Evolutionary conservation across 2,113 vertebrate species (phyloP), one percentile per base, ranked within the genome.

Genomic region (Numenius arquata): DNA sequence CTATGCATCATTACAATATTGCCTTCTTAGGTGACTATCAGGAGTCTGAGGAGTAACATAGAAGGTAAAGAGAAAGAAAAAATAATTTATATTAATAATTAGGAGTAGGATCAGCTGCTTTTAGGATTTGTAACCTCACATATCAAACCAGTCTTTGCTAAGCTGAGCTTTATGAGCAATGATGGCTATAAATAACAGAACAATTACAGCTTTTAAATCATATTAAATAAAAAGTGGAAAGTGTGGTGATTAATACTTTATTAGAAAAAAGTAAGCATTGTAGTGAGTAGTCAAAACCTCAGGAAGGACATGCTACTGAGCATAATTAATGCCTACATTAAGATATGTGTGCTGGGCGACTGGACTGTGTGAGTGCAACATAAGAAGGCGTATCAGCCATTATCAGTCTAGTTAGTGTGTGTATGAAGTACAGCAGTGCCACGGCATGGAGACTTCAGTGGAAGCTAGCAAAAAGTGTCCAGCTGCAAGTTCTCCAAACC

Each of bases 371-470:
- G 17, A 61, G 12, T 36, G 34, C n/a, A 47, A 26, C 30, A 3
- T 4, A 41, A 41, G 76, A 40, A 32, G 15, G 6, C 4, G 2
- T 9, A 48, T n/a, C 27, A 80, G 41, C 53, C 16, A 25, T n/a
- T 66, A 73, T 43, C 73, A 62, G 36, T 14, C 55, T 74, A 41
- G 8, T 55, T 47, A 45, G 27, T 20, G 23, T 0, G 0, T 5
- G 18, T 34, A 18, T 41, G 38, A 65, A 87, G 36, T 16, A 36
- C 3, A 89, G 25, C 10, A 5, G 0, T 8, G 4, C 3, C 29
- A 10, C 4, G 22, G 30, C 41, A 30, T 6, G 1, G 12, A 81
- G 59, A 34, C 9, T 36, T 52, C 4, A 41, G 34, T 29, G 53
- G 22, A 84, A 78, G 29, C 18, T 12, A 62, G 25, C 22, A 91